Conservation (phyloP, 2,113 vertebrate species). For the cattle (Bos taurus) region ARS-UCD2.0 NC_037345.1:24410501-24411000, state of each 20-base stretch:
- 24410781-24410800: too few relatives aligned
- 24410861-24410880: background rate
- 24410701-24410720: too few relatives aligned
- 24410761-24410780: too few relatives aligned
- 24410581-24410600: background rate
- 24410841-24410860: background rate
- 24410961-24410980: background rate
- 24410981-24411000: background rate
- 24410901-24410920: background rate
- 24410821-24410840: too few relatives aligned
- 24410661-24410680: background rate
- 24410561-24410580: background rate
- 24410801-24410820: too few relatives aligned
- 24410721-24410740: too few relatives aligned
- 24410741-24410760: too few relatives aligned
- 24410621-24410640: background rate
- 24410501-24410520: background rate
- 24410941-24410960: background rate
- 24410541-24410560: background rate
- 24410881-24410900: background rate
- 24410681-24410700: too few relatives aligned
- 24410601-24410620: background rate
- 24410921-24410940: background rate
- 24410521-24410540: background rate
- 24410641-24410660: background rate